Conservation (phyloP, 2,797 vertebrate genomes). For the Pangasius macronema region DNA sequence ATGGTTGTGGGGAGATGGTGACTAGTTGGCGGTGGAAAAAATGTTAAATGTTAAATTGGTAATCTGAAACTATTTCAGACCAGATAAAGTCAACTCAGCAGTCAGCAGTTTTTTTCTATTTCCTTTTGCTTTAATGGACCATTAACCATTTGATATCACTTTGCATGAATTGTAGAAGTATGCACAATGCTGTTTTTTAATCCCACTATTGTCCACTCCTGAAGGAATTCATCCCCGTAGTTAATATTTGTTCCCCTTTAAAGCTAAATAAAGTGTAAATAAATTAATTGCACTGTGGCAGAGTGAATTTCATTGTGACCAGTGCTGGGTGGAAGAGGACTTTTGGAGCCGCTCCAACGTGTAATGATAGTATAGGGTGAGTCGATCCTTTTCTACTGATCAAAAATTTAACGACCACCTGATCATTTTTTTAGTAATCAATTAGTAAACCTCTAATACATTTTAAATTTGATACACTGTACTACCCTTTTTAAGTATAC, state of each 20-base stretch:
- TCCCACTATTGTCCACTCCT: background rate
- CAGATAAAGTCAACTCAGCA: background rate
- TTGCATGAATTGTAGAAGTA: background rate
- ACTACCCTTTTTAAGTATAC: background rate
- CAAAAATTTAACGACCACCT: too few species aligned
- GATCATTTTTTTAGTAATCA: too few species aligned
- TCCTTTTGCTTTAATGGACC: background rate
- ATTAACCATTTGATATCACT: background rate
- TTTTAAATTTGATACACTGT: too few species aligned
- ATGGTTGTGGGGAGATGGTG: background rate
- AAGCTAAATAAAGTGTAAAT: background rate
- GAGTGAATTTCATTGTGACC: background rate
- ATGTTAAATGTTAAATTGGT: background rate
- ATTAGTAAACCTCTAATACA: background rate
- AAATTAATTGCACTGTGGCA: background rate
- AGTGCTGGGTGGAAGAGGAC: background rate
- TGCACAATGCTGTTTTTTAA: background rate
- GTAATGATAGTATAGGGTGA: too few species aligned
- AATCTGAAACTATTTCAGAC: too few species aligned
- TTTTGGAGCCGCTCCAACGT: background rate
- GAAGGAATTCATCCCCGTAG: background rate
- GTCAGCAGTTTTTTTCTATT: background rate
- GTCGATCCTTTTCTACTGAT: too few species aligned
- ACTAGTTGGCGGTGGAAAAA: background rate
- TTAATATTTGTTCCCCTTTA: background rate